Percentiles rank a stretch among this genome's conserved stretches.
These are phyloP conservation scores for Anolis carolinensis DNA, from an alignment of 2,113 vertebrate species.

Conservation along the genomic window DNA sequence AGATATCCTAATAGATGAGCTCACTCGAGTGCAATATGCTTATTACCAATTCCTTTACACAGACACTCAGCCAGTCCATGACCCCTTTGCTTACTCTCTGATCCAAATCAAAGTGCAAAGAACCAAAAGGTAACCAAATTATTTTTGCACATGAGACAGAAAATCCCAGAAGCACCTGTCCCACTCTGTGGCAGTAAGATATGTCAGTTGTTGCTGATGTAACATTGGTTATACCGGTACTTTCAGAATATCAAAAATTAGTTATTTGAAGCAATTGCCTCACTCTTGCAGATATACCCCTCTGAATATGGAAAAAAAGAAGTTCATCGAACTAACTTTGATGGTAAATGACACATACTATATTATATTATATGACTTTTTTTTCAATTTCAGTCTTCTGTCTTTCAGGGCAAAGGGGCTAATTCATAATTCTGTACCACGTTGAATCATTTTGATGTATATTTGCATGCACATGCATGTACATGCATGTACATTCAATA, in stretches of 20 bases:
- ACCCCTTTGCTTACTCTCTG: neutral
- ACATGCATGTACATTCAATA: neutral
- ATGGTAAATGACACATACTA: neutral
- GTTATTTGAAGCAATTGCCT: neutral
- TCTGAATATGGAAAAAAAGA: neutral
- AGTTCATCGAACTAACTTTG: neutral
- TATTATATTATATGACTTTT: too few species aligned
- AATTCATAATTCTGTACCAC: neutral
- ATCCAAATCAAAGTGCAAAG: neutral
- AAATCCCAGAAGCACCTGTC: too few species aligned
- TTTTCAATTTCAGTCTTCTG: neutral
- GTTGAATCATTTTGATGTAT: neutral
- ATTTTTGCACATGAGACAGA: too few species aligned
- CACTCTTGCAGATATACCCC: neutral
- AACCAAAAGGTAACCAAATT: neutral
- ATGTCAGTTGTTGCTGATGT: too few species aligned
- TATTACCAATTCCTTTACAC: neutral
- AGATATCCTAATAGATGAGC: slow-evolving; percentile 7
- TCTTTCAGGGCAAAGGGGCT: neutral
- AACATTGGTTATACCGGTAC: neutral
- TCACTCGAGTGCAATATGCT: neutral
- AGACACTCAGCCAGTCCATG: neutral
- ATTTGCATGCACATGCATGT: neutral
- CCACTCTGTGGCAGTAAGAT: too few species aligned
- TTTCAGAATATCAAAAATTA: neutral